Conservation (phyloP, 2,797 vertebrate species). For the Fringilla coelebs region DNA sequence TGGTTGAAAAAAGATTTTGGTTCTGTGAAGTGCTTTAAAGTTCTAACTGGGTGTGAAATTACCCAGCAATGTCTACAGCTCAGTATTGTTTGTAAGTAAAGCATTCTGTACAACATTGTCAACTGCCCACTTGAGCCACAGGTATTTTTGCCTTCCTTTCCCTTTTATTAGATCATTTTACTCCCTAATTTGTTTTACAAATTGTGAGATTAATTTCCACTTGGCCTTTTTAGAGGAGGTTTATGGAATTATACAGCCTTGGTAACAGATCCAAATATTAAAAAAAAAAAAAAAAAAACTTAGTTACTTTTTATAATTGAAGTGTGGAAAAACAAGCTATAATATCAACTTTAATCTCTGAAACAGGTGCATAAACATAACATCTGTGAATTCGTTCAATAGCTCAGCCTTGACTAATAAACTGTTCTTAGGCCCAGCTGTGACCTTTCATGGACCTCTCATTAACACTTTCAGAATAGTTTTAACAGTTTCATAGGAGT, state of each 20-base stretch:
- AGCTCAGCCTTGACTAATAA: background rate
- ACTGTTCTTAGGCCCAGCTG: background rate
- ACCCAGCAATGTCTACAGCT: background rate
- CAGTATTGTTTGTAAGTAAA: background rate
- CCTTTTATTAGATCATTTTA: background rate
- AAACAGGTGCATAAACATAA: slow-evolving; percentile 15
- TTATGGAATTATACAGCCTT: background rate
- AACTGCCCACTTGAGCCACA: background rate
- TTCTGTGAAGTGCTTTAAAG: background rate
- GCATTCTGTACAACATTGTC: accelerated
- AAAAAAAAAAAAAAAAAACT: background rate
- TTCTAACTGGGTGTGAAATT: background rate
- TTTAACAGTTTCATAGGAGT: background rate
- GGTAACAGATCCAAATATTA: background rate
- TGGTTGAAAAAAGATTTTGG: background rate
- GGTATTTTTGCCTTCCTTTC: background rate
- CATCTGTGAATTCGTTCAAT: background rate
- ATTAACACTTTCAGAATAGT: background rate
- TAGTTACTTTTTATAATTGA: background rate
- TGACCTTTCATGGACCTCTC: background rate
- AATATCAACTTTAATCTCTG: background rate
- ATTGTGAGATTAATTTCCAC: background rate
- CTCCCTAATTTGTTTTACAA: background rate
- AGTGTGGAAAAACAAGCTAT: slow-evolving; percentile 36
- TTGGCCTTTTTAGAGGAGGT: background rate